Evolutionary conservation across 2,888 invertebrate genomes (phyloP), one percentile per base, ranked within the genome.

Genomic region (Acronicta aceris): DNA sequence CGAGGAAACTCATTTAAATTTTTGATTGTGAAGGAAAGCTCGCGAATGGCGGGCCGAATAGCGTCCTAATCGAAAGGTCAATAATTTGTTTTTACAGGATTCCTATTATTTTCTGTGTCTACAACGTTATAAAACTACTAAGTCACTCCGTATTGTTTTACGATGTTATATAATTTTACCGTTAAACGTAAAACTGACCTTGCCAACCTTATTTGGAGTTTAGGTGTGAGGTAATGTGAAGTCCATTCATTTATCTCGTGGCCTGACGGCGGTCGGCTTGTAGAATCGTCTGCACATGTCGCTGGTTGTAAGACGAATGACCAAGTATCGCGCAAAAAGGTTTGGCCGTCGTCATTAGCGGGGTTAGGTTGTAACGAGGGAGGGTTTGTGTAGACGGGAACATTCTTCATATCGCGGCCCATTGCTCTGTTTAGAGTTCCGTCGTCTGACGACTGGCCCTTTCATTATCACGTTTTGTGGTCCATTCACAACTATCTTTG

Each of bases 1-100:
- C 84, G 85, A 79, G 89, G 82, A 89, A 91, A 88, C 88, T 92
- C 90, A 91, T 93, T 92, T 91, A 92, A 92, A 92, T 92, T 89
- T 93, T 92, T 91, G 91, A 93, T 92, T 92, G 89, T 89, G 84
- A 83, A 88, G 82, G 83, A 87, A 88, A 86, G 83, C 82, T 83
- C 70, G 67, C 64, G 82, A 81, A 81, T 78, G 78, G 78, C 70
- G 79, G 76, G 66, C 77, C 81, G 81, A 89, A 86, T 84, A 86
- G 82, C 84, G 75, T 72, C 71, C 75, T 88, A 87, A 90, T 89
- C 85, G 83, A 83, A 82, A 83, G 84, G 81, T 82, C 85, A 89
- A 85, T 85, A 69, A 86, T 85, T 86, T 85, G 83, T 84, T 86
- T 84, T 65, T 57, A 59, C 54, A 59, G 54, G 49, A 59, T 77